Conservation (phyloP, 1,140 invertebrate genomes). For the Agrypnia vestita region DNA sequence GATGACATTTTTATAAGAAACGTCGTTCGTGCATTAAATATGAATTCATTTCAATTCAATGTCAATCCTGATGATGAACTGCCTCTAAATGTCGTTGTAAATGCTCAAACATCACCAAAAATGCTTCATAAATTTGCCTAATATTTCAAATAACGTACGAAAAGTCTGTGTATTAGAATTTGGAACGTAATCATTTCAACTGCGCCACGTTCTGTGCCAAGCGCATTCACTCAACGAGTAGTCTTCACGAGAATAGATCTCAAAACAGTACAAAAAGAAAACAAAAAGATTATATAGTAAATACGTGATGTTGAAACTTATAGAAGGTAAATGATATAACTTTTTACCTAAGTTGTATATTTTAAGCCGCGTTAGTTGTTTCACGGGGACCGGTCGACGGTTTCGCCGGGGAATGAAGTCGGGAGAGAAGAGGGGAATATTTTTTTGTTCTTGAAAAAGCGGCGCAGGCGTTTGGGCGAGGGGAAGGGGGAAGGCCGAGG, state of each 20-base stretch:
- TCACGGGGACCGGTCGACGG: neutral
- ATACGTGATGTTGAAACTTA: neutral
- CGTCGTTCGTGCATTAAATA: no score
- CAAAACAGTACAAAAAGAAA: neutral
- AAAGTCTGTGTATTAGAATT: conserved; percentile 15
- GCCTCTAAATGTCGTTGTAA: no score
- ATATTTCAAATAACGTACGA: no score
- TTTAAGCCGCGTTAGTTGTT: neutral
- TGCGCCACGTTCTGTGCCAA: conserved; percentile 24
- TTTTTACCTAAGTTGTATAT: neutral
- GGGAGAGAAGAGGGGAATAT: neutral
- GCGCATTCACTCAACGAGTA: conserved; percentile 35
- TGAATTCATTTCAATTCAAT: no score
- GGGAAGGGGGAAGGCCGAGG: conserved; percentile 30
- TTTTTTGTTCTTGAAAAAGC: conserved; percentile 46
- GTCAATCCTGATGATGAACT: no score
- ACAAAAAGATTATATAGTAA: neutral
- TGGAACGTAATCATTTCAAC: conserved; percentile 40
- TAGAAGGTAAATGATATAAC: neutral
- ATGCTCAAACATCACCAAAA: no score
- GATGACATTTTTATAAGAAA: no score
- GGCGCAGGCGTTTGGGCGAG: conserved; percentile 18
- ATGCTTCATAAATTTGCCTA: no score
- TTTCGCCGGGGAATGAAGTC: conserved; percentile 9
- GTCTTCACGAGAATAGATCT: neutral